Percentiles rank a stretch among this genome's conserved stretches.
These are phyloP conservation scores for Eurois occulta DNA, from an alignment of 2,888 invertebrate genomes.

Conservation along the genomic window DNA sequence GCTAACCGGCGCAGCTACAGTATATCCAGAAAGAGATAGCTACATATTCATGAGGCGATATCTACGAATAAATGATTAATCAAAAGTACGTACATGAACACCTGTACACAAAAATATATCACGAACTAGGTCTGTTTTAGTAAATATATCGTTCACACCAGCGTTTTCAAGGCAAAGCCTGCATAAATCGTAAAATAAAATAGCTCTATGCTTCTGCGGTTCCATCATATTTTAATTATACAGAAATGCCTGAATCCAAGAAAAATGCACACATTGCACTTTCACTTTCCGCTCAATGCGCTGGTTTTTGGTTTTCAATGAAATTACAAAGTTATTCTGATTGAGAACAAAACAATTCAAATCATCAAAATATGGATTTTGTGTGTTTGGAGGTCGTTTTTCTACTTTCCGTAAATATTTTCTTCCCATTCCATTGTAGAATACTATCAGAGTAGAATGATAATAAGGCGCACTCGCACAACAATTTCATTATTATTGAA, in stretches of 20 bases:
- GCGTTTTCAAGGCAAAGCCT: slow-evolving; percentile 75
- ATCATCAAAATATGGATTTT: neutral
- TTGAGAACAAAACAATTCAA: neutral
- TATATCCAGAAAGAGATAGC: too few relatives aligned
- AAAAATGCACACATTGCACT: neutral
- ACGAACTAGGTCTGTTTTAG: slow-evolving; percentile 63
- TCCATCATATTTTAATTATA: slow-evolving; percentile 42
- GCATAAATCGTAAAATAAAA: slow-evolving; percentile 73
- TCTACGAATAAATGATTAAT: neutral
- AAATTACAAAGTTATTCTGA: neutral
- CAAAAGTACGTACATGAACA: slow-evolving; percentile 69
- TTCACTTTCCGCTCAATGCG: neutral
- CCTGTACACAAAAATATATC: slow-evolving; percentile 74
- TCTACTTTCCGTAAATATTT: neutral
- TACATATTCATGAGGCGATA: too few relatives aligned
- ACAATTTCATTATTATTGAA: too few relatives aligned
- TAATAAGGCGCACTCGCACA: too few relatives aligned
- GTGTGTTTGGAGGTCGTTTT: neutral
- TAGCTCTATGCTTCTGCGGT: slow-evolving; percentile 42
- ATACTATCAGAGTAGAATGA: too few relatives aligned
- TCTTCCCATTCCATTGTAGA: neutral
- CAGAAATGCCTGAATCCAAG: neutral
- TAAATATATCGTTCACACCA: slow-evolving; percentile 70
- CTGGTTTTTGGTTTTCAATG: neutral
- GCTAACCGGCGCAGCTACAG: neutral